Conservation (phyloP, 2,797 vertebrate genomes). For the Potorous gilbertii region DNA sequence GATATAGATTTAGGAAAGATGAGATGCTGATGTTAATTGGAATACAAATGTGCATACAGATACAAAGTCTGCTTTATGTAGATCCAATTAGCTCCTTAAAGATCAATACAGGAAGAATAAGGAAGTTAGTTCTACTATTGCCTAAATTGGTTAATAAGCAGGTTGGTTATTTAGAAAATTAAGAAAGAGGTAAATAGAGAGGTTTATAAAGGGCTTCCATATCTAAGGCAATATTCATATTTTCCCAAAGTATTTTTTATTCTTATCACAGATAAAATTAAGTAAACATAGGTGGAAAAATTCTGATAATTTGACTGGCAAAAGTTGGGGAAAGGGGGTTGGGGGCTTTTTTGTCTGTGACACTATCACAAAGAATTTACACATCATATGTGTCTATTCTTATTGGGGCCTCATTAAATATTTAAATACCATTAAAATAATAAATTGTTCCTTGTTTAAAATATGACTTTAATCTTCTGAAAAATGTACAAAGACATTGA, state of each 20-base stretch:
- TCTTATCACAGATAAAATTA: slow-evolving; percentile 45
- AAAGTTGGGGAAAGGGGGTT: background rate
- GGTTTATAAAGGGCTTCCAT: slow-evolving; percentile 57
- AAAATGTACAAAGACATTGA: slow-evolving; percentile 79
- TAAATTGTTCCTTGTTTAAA: slow-evolving; percentile 78
- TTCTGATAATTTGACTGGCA: slow-evolving; percentile 13
- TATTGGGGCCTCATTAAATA: slow-evolving; percentile 78
- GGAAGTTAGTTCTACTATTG: slow-evolving; percentile 25
- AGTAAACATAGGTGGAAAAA: slow-evolving; percentile 46
- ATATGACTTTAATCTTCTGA: slow-evolving; percentile 79
- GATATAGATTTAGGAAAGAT: slow-evolving; percentile 40
- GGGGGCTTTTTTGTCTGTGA: slow-evolving; percentile 24
- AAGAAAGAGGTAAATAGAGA: slow-evolving; percentile 71
- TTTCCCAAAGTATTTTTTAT: slow-evolving; percentile 44
- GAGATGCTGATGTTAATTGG: slow-evolving; percentile 64
- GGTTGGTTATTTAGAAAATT: slow-evolving; percentile 60
- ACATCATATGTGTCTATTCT: slow-evolving; percentile 57
- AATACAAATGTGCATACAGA: slow-evolving; percentile 51
- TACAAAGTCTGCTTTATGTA: slow-evolving; percentile 14
- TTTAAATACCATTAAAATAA: slow-evolving; percentile 81
- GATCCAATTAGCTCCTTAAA: slow-evolving; percentile 62
- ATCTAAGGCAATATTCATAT: slow-evolving; percentile 43
- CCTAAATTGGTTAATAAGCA: slow-evolving; percentile 48
- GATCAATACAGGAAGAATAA: slow-evolving; percentile 11
- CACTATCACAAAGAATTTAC: slow-evolving; percentile 17